Conservation (phyloP, 2,888 invertebrate species). For the Melikaiella ostensackeni region DNA sequence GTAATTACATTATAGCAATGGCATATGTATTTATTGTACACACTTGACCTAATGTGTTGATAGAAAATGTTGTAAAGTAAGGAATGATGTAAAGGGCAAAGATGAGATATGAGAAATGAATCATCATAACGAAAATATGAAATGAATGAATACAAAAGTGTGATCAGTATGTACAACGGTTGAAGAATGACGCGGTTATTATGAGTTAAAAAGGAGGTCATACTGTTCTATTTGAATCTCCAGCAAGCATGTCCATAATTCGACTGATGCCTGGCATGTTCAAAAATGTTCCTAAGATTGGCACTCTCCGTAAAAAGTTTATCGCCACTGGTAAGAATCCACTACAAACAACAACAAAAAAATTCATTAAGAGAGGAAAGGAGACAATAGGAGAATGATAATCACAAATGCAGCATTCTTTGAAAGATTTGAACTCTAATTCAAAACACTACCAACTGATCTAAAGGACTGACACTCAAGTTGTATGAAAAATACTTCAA, state of each 20-base stretch:
- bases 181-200: slow-evolving; percentile 80
- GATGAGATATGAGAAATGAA: slow-evolving; percentile 72
- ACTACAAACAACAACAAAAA: slow-evolving; percentile 80
- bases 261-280: slow-evolving; percentile 93
- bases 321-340: slow-evolving; percentile 98
- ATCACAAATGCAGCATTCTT: too few relatives aligned
- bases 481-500: background rate
- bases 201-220: slow-evolving; percentile 76
- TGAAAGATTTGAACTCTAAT: background rate
- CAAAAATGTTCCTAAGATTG: slow-evolving; percentile 92
- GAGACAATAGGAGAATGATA: too few relatives aligned
- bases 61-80: background rate
- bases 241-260: slow-evolving; percentile 89
- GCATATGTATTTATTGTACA: background rate
- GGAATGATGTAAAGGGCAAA: background rate
- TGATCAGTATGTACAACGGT: slow-evolving; percentile 68
- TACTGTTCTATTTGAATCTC: slow-evolving; percentile 90
- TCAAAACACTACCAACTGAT: background rate
- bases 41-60: background rate
- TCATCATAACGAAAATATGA: background rate
- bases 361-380: slow-evolving; percentile 45
- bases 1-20: slow-evolving; percentile 21
- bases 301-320: slow-evolving; percentile 95
- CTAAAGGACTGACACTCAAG: background rate
- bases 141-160: slow-evolving; percentile 1